Evolutionary conservation across 2,888 invertebrate species (phyloP), one percentile per base, ranked within the genome.

Genomic region (Elegia similella): DNA sequence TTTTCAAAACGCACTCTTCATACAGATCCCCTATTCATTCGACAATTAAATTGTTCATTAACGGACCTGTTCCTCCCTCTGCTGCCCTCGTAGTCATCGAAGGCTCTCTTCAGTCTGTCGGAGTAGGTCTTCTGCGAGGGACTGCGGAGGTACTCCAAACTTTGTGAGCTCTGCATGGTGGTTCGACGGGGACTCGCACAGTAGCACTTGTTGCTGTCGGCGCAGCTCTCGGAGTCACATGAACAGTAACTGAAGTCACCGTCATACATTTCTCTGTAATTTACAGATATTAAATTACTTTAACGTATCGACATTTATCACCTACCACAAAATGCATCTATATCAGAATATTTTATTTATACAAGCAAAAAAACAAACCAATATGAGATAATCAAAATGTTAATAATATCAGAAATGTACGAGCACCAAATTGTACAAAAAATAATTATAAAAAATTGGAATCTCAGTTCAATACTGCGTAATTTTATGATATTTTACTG

Each of bases 201-300:
- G 75, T 97, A 97, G 76, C 97, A 97, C 80, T 97, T 97, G 79
- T 97, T 97, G 69, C 95, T 95, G 65, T 96, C 96, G 0, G 95
- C 94, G 75, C 97, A 98, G 72, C 96, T 96, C 78, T 97, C 97
- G 0, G 97, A 96, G 72, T 96, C 96, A 75, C 96, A 96, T 13
- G 95, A 95, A 72, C 97, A 97, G 72, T 93, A 94, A 63, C 91
- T 90, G 73, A 86, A 81, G 72, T 90, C 81, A 8, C 84, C 80
- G 52, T 86, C 84, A 69, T 85, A 79, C 60, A 77, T 66, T 61
- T 92, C 89, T 62, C 90, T 89, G 80, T 17, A 84, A 80, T 60
- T 16, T 30, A 30, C 12, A 38, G 6, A 50, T 34, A 15, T 15
- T 17, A 12, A 23, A 23, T 23, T 23, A 23, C 23, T 23, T 23